A percentile compares a stretch with the other conserved stretches of the same genome.
Evolutionary conservation across 1,140 invertebrate species (phyloP).

Genomic region (Aphidius gifuensis): DNA sequence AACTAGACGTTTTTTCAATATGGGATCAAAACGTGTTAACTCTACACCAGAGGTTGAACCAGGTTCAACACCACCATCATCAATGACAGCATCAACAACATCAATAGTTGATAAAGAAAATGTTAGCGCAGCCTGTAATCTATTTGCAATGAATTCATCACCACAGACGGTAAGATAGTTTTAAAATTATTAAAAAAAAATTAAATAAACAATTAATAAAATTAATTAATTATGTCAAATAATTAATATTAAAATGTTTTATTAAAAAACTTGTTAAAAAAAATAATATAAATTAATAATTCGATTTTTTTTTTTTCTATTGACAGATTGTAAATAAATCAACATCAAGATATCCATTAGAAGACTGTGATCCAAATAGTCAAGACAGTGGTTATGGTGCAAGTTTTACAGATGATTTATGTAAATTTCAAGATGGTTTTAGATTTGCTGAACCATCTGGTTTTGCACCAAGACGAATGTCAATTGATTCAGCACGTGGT

Average conservation of each 20-base stretch:
- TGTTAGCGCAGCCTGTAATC: slow-evolving; percentile 31
- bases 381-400: slow-evolving; percentile 61
- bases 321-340: slow-evolving; percentile 20
- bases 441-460: slow-evolving; percentile 57
- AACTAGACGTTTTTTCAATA: slow-evolving; percentile 34
- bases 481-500: slow-evolving; percentile 37
- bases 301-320: slow-evolving; percentile 14
- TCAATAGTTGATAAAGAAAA: slow-evolving; percentile 41
- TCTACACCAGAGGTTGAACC: no score
- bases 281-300: no score
- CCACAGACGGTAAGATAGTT: slow-evolving; percentile 41
- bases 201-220: slow-evolving; percentile 4
- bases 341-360: slow-evolving; percentile 40
- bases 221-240: background rate
- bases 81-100: slow-evolving; percentile 28
- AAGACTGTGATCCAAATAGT: slow-evolving; percentile 57
- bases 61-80: slow-evolving; percentile 13
- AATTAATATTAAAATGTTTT: no score
- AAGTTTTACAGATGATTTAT: slow-evolving; percentile 28
- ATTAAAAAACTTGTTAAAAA: no score
- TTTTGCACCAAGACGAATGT: slow-evolving; percentile 49
- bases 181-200: background rate
- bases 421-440: slow-evolving; percentile 30
- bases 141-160: slow-evolving; percentile 30
- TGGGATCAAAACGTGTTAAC: slow-evolving; percentile 35